Conservation (phyloP, 30 jellyfish, hydroid and myxozoan species). For the Cassiopea xamachana region DNA sequence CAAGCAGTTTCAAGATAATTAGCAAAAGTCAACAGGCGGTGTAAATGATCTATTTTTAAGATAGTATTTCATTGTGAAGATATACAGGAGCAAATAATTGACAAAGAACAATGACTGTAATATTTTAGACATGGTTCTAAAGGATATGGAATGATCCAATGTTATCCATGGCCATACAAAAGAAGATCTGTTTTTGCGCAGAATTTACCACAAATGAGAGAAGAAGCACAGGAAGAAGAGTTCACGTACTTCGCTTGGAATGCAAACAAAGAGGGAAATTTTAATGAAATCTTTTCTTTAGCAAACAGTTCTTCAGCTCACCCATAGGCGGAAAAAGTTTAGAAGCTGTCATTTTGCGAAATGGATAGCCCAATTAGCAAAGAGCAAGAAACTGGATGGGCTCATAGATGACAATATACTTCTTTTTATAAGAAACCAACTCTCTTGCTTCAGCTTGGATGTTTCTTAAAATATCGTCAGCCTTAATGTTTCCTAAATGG, state of each 20-base stretch:
- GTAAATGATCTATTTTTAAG: constrained; percentile 6
- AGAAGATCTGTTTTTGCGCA: background rate
- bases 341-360: no score
- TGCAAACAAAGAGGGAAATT: background rate
- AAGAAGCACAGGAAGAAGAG: background rate
- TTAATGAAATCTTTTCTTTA: no score
- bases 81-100: constrained; percentile 30
- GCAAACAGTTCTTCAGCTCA: no score
- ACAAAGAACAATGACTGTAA: constrained; percentile 24
- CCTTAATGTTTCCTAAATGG: no score
- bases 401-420: no score
- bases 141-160: background rate
- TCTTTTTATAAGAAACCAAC: no score
- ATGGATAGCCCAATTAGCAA: no score
- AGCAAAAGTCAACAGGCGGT: background rate
- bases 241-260: background rate
- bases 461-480: no score
- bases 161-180: background rate
- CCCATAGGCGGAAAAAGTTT: no score
- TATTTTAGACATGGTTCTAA: background rate
- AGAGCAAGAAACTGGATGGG: no score
- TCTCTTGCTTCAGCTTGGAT: no score
- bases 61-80: background rate
- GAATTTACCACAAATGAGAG: background rate
- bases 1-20: background rate